Conservation (phyloP, 2,797 vertebrate species). For the Acrossocheilus wenchowensis region DNA sequence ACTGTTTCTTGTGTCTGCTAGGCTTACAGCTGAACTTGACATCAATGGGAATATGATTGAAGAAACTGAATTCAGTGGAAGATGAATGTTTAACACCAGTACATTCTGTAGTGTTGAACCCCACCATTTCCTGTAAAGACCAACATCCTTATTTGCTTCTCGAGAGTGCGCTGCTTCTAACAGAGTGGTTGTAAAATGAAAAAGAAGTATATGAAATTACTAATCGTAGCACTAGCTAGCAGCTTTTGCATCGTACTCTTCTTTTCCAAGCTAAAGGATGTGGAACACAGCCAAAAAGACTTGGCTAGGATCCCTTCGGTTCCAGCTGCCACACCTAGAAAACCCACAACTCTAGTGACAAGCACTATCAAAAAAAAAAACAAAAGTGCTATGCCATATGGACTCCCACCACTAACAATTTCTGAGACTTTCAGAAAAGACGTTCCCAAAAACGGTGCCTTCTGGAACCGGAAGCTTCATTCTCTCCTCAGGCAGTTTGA, state of each 20-base stretch:
- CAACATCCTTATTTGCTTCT: not conserved
- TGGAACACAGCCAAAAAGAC: not conserved
- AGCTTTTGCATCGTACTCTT: constrained; percentile 62
- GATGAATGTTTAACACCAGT: not conserved
- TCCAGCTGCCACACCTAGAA: accelerated
- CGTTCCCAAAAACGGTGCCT: constrained; percentile 72
- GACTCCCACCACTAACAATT: constrained; percentile 42
- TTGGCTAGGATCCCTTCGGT: not conserved
- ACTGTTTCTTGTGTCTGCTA: constrained; percentile 19
- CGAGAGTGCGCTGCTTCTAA: not conserved
- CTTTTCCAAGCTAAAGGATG: constrained; percentile 56
- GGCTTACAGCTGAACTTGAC: constrained; percentile 3
- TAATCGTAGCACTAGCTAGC: constrained; percentile 53
- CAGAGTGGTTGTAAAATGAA: not conserved
- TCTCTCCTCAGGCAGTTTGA: constrained; percentile 64
- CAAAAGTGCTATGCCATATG: accelerated
- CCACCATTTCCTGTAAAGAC: not conserved
- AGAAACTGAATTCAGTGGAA: not conserved
- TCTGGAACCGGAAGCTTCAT: constrained; percentile 84
- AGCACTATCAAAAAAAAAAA: not conserved
- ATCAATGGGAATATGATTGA: not conserved
- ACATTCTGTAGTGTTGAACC: not conserved
- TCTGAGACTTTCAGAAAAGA: constrained; percentile 59
- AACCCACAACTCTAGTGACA: not conserved
- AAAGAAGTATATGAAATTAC: constrained; percentile 57